A percentile compares a stretch with the other conserved stretches of the same genome.
Evolutionary conservation across 2,797 vertebrate genomes (phyloP).

Genomic region (Coluber constrictor): DNA sequence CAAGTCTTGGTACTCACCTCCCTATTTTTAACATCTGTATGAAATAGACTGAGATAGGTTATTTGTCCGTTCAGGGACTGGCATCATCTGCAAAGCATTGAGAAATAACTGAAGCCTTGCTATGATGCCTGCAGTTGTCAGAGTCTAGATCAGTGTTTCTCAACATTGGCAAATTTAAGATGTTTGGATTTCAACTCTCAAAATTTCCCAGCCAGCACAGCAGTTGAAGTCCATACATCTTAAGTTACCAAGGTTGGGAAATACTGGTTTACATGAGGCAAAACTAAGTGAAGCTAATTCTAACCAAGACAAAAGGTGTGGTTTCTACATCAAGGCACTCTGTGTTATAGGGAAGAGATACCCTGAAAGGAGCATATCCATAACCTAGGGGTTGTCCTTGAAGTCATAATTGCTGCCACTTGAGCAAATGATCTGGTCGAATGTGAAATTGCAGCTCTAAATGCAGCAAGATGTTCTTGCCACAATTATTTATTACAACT

Average conservation of each 20-base stretch:
- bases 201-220: no score
- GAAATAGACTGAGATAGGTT: neutral
- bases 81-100: neutral
- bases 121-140: neutral
- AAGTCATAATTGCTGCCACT: neutral
- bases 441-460: neutral
- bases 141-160: neutral
- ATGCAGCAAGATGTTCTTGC: neutral
- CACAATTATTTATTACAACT: neutral
- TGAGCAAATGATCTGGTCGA: neutral
- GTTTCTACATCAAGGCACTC: neutral
- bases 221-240: no score
- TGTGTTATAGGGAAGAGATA: neutral
- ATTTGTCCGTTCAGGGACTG: neutral
- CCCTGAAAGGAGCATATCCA: neutral
- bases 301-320: neutral
- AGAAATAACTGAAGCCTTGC: neutral
- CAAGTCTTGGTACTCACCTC: neutral
- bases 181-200: no score
- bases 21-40: neutral
- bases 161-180: neutral
- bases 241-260: no score
- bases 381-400: neutral
- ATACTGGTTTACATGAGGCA: neutral
- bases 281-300: neutral